phyloP scores from a whole-genome alignment of 1,140 invertebrate species.

The Bombus difficillimus region DNA sequence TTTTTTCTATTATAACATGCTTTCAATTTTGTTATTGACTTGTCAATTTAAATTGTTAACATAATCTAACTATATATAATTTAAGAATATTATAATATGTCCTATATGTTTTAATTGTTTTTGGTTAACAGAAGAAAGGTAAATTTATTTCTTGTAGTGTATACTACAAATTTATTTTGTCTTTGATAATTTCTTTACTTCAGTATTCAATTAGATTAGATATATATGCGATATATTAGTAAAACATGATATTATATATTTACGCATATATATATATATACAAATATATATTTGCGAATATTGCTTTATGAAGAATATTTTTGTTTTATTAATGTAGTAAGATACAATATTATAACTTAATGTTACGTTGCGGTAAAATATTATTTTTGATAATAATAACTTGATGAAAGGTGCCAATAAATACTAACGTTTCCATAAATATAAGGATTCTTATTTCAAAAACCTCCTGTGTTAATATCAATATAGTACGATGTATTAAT shows the following conservation, averaged over 20 bases:
- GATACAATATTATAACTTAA: conserved; percentile 32
- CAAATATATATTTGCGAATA: background rate
- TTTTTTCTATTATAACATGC: background rate
- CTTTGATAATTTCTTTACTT: conserved; percentile 8
- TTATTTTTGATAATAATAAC: conserved; percentile 56
- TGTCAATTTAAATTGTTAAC: conserved; percentile 8
- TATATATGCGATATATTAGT: conserved; percentile 1
- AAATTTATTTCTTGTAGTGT: background rate
- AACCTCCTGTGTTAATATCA: background rate
- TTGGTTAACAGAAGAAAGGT: background rate
- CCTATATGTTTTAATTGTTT: conserved; percentile 3
- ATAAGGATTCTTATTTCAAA: conserved; percentile 19
- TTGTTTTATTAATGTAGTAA: conserved; percentile 36
- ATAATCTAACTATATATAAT: conserved; percentile 3
- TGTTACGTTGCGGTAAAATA: conserved; percentile 49
- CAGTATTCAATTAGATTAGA: conserved; percentile 24
- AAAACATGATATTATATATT: conserved; percentile 9
- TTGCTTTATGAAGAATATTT: conserved; percentile 29
- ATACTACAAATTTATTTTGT: background rate
- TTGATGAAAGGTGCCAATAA: conserved; percentile 52
- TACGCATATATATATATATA: background rate
- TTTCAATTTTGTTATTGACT: background rate
- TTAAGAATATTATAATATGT: background rate
- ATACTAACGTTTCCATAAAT: conserved; percentile 44
- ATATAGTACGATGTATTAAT: background rate